Conservation (phyloP, 2,113 vertebrate genomes). For the Rhegmatorhina hoffmannsi region DNA sequence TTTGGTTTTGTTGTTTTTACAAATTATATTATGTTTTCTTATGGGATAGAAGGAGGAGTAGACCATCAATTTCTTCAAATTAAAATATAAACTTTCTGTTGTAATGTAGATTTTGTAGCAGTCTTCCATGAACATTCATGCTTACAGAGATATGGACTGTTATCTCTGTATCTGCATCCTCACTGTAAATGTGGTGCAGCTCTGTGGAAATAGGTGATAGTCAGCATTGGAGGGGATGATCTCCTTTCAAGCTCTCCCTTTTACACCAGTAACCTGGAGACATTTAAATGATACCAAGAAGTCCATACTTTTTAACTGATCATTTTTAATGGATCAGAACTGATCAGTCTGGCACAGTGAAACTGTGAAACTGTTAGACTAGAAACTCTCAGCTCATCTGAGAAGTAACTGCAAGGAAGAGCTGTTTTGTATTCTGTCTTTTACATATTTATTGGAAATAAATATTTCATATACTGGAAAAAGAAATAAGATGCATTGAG, state of each 20-base stretch:
- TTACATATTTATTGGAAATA: not conserved
- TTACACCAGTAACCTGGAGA: not conserved
- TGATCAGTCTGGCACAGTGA: no score
- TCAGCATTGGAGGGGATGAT: not conserved
- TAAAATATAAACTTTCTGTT: not conserved
- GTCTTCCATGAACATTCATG: not conserved
- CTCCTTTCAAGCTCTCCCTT: not conserved
- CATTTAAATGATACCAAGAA: not conserved
- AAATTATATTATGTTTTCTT: not conserved
- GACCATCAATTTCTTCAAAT: not conserved
- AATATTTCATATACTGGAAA: not conserved
- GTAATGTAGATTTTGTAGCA: not conserved
- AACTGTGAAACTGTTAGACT: not conserved
- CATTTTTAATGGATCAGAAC: no score
- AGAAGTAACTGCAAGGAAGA: not conserved
- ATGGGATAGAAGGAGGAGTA: not conserved
- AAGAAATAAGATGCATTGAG: not conserved
- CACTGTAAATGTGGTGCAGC: not conserved
- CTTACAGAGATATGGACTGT: not conserved
- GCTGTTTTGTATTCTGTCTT: not conserved
- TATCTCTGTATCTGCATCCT: not conserved
- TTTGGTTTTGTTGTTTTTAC: not conserved
- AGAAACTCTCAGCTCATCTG: rapidly evolving
- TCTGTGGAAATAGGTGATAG: not conserved
- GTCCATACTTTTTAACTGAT: not conserved